phyloP scores from a whole-genome alignment of 2,113 vertebrate species.

The Muntiacus muntjak region DNA sequence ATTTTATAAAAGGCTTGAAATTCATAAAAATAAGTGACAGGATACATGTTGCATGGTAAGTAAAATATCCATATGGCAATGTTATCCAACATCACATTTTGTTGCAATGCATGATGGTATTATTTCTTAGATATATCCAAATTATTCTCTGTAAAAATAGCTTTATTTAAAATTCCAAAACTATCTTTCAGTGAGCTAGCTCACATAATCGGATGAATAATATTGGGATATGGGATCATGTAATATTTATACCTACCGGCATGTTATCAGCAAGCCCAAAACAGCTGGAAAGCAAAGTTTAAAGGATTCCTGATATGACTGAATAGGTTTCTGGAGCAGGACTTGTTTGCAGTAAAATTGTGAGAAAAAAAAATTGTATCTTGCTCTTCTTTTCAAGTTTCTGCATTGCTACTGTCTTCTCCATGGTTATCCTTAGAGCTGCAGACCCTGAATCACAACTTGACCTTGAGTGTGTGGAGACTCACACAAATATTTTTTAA shows the following conservation, averaged over 20 bases:
- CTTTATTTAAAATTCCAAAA: slow-evolving; percentile 38
- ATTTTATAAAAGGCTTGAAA: background rate
- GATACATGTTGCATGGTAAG: background rate
- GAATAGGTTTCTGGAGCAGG: background rate
- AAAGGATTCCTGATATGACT: background rate
- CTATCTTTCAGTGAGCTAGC: background rate
- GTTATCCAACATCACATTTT: slow-evolving; percentile 44
- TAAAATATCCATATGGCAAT: slow-evolving; percentile 32
- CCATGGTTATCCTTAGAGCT: background rate
- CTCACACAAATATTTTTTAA: background rate
- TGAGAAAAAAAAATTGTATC: background rate
- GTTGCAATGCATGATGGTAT: background rate
- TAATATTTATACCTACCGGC: slow-evolving; percentile 31
- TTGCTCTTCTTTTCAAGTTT: background rate
- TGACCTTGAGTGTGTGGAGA: background rate
- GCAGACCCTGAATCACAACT: background rate
- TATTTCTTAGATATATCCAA: slow-evolving; percentile 26
- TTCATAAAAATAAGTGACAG: background rate
- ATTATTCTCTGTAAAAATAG: slow-evolving; percentile 8
- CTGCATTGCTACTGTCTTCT: background rate
- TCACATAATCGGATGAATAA: slow-evolving; percentile 36
- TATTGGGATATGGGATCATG: background rate
- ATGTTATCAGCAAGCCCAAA: background rate
- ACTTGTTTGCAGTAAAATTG: background rate
- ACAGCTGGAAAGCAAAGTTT: slow-evolving; percentile 11